phyloP scores from a whole-genome alignment of 2,113 vertebrate species.

The Tenrec ecaudatus region DNA sequence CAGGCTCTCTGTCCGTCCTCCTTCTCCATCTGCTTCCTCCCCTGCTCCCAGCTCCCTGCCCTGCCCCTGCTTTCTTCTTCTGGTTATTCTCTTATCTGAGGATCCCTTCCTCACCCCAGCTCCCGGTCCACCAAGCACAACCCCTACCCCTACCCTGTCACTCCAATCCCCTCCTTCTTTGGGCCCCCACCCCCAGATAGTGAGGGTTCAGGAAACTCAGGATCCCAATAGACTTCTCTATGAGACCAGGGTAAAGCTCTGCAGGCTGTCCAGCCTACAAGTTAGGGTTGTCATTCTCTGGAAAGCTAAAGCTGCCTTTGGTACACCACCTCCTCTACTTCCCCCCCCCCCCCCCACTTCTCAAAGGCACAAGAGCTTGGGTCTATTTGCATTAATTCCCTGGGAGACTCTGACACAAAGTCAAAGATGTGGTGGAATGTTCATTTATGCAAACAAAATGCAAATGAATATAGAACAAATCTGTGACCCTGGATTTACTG shows the following conservation, averaged over 20 bases:
- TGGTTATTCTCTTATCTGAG: background rate
- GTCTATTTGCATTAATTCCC: background rate
- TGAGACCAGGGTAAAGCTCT: background rate
- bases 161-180: background rate
- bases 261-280: background rate
- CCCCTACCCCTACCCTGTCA: background rate
- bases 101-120: background rate
- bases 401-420: slow-evolving; percentile 5
- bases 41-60: background rate
- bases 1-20: background rate
- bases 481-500: slow-evolving; percentile 62
- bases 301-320: background rate
- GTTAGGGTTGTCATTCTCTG: background rate
- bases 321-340: too few relatives aligned
- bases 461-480: slow-evolving; percentile 55
- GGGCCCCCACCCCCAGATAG: background rate
- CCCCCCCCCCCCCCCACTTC: background rate
- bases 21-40: background rate
- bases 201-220: background rate
- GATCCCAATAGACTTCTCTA: background rate
- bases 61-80: background rate
- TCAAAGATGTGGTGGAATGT: background rate
- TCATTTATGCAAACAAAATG: slow-evolving; percentile 67
- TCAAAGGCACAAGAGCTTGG: background rate
- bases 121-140: background rate